Percentiles rank a stretch among this genome's conserved stretches.
Evolutionary conservation across 2,888 invertebrate genomes (phyloP).

Genomic region (Ormyrus rosae): DNA sequence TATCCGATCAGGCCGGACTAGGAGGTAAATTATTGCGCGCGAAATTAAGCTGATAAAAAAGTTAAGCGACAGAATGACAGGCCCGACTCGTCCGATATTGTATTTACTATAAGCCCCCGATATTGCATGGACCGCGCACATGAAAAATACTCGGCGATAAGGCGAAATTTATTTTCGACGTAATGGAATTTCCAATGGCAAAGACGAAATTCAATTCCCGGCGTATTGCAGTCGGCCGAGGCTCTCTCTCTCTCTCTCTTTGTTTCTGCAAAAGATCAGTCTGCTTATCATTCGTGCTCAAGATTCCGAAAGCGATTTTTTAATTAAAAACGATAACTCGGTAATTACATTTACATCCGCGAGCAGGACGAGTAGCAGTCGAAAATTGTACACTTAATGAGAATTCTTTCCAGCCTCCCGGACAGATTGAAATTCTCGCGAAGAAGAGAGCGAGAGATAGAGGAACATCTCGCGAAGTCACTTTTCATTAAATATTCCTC

Average conservation of each 20-base stretch:
- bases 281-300: not conserved
- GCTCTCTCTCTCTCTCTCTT: too few relatives aligned
- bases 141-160: too few relatives aligned
- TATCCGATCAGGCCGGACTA: not conserved
- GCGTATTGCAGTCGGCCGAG: too few relatives aligned
- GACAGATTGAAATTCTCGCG: constrained; percentile 53
- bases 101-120: too few relatives aligned
- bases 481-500: constrained; percentile 57
- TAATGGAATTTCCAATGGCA: not conserved
- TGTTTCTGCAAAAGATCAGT: not conserved
- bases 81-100: too few relatives aligned
- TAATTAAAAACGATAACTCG: constrained; percentile 45
- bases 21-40: too few relatives aligned
- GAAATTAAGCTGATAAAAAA: too few relatives aligned
- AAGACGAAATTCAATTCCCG: not conserved
- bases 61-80: too few relatives aligned
- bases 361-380: not conserved
- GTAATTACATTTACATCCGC: constrained; percentile 39
- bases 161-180: not conserved
- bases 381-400: constrained; percentile 50
- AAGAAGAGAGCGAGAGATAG: not conserved
- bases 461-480: constrained; percentile 20
- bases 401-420: constrained; percentile 49
- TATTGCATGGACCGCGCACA: too few relatives aligned
- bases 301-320: constrained; percentile 20